Evolutionary conservation across 2,797 vertebrate species (phyloP), one percentile per base, ranked within the genome.

Genomic region (Odontamblyopus rebecca): DNA sequence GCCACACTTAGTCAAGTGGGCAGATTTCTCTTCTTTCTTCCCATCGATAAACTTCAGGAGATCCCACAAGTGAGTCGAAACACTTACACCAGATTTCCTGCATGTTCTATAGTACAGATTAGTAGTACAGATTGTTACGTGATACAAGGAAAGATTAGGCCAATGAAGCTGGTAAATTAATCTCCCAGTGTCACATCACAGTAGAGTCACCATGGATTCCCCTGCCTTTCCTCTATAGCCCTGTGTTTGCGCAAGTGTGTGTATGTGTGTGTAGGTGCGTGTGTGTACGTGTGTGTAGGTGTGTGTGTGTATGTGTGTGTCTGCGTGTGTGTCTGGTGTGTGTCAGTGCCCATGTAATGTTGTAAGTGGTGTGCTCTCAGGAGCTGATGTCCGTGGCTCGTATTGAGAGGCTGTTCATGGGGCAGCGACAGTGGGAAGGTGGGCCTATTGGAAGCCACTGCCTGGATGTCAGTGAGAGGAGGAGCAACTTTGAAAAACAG

Each of bases 351-450:
- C 15, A 13, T 54, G 44, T 67, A 38, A 15, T 12, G 6, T 5
- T 57, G 56, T 83, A 51, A 88, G 65, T 79, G 66, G 35, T 89
- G 65, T 79, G 66, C 38, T 69, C 57, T 4, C 76, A 95, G 94
- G 76, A 35, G n/a, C 12, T 95, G 77, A 92, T 95, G 92, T 92
- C 84, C 1, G 80, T 89, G 72, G 89, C 89, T 1, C 86, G 84
- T n/a, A 79, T 94, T 26, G 94, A 95, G 86, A 91, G 84, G 82
- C 80, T 95, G 82, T 94, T 94, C 68, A 86, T 90, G 82, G 92
- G 79, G 70, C 93, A 94, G 78, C 83, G 29, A 6, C 80, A 64
- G 78, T 95, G 94, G 94, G 93, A 93, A 61, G 62, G 3, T 0
- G 87, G 91, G 23, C 54, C 75, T 0, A 72, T 92, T 41, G 94